Evolutionary conservation across 2,888 invertebrate species (phyloP).

Genomic region (Aleiodes leptofemur): DNA sequence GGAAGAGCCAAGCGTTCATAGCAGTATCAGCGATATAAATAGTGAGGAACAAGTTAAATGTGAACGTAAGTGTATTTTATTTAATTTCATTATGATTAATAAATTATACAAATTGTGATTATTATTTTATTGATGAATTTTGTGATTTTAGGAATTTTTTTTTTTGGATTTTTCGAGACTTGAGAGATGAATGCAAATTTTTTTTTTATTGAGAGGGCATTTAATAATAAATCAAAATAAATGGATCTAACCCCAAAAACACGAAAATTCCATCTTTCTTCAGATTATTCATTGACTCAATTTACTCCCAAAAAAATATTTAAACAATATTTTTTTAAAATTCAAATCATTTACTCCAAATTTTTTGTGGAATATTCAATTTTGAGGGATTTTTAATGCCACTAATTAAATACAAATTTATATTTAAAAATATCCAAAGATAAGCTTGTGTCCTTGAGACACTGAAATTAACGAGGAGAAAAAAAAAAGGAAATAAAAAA

Average conservation of each 20-base stretch:
- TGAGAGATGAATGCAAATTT: too few relatives aligned
- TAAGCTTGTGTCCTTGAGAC: conserved; percentile 59
- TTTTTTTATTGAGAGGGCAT: conserved; percentile 34
- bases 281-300: too few relatives aligned
- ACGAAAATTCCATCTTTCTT: too few relatives aligned
- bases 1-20: conserved; percentile 74
- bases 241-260: conserved; percentile 38
- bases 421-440: not conserved
- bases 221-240: conserved; percentile 3
- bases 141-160: too few relatives aligned
- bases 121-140: not conserved
- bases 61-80: conserved; percentile 68
- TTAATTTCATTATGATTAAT: conserved; percentile 37
- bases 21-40: conserved; percentile 75
- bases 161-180: too few relatives aligned
- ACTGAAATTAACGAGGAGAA: conserved; percentile 47
- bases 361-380: too few relatives aligned
- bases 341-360: too few relatives aligned
- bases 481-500: conserved; percentile 25
- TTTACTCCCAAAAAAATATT: too few relatives aligned
- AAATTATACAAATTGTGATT: not conserved
- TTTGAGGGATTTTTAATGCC: too few relatives aligned
- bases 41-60: conserved; percentile 72
- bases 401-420: too few relatives aligned
- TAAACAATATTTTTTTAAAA: too few relatives aligned